Base-by-base conservation (phyloP, 2,797 vertebrate species). In the Danio choprae region DNA sequence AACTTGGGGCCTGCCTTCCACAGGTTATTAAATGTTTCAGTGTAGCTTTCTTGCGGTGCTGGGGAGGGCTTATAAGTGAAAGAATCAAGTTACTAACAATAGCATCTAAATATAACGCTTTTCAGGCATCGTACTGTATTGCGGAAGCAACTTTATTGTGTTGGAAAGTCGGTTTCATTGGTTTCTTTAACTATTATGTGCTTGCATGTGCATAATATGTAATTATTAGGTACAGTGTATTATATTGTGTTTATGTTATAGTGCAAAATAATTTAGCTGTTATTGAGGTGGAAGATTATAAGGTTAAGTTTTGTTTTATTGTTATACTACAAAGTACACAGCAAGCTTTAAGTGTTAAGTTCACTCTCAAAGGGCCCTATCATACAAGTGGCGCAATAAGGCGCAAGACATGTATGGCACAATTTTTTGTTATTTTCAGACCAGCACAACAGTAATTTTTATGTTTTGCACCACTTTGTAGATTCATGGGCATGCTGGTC, bases 21-120 rank as follows among this genome's bases (percentile, higher is more conserved):
- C 55, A 40, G n/a, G 16, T 83, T 85, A 76, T 22, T 65, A 50
- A 36, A 53, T 53, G 6, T 78, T 70, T 70, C 44, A 7, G 0
- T 60, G 9, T 7, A 59, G 55, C 5, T 16, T n/a, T n/a, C 65
- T 29, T 59, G 20, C 38, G 15, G 18, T 41, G 51, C n/a, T 43
- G 51, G 38, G 38, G 5, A 56, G 36, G 6, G 15, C 6, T 38
- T 72, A n/a, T n/a, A 56, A 72, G 40, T 22, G 0, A 15, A 71
- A 43, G 12, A 9, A 56, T 15, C 8, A 38, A 22, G 51, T 4
- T 41, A 18, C n/a, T 43, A 41, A 71, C 12, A 56, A 56, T 56
- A 43, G 69, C 38, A 71, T 69, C 15, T 7, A 51, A 51, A 12
- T n/a, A 41, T 2, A 13, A 9, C 13, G 69, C n/a, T 71, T 55